phyloP scores from a whole-genome alignment of 2,888 invertebrate species.

The Heterodera filipjevi region DNA sequence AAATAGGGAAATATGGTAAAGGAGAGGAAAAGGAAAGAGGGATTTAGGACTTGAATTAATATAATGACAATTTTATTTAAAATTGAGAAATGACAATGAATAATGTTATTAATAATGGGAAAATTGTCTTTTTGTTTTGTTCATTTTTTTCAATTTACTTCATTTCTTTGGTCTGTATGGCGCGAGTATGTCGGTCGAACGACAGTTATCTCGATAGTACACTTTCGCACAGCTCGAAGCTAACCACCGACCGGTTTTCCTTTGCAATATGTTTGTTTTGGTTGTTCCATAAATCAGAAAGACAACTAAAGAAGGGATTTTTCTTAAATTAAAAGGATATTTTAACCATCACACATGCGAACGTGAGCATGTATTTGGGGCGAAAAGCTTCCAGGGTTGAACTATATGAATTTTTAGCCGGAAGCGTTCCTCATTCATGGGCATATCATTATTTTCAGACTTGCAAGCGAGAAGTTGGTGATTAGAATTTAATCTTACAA shows the following conservation, averaged over 20 bases:
- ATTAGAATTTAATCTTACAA: not conserved
- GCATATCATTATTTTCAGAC: not conserved
- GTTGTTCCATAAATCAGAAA: not conserved
- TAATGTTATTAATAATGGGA: too few relatives aligned
- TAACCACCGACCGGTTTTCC: not conserved
- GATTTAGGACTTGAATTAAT: too few relatives aligned
- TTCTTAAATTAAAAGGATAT: too few relatives aligned
- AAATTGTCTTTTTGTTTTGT: too few relatives aligned
- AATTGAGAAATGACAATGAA: too few relatives aligned
- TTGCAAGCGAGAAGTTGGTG: not conserved
- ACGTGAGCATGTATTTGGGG: not conserved
- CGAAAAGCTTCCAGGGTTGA: not conserved
- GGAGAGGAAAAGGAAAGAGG: too few relatives aligned
- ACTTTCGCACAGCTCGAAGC: not conserved
- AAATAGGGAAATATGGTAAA: too few relatives aligned
- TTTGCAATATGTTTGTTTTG: not conserved
- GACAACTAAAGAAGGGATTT: not conserved
- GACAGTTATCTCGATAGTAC: not conserved
- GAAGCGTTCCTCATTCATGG: not conserved
- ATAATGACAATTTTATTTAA: too few relatives aligned
- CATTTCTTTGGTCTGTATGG: not conserved
- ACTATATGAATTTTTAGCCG: not conserved
- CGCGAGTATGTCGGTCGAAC: not conserved
- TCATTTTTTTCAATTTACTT: too few relatives aligned
- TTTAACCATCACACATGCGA: not conserved